A percentile compares a stretch with the other conserved stretches of the same genome.
Conservation (phyloP, 2,888 invertebrate genomes). For the Ormia ochracea region DNA sequence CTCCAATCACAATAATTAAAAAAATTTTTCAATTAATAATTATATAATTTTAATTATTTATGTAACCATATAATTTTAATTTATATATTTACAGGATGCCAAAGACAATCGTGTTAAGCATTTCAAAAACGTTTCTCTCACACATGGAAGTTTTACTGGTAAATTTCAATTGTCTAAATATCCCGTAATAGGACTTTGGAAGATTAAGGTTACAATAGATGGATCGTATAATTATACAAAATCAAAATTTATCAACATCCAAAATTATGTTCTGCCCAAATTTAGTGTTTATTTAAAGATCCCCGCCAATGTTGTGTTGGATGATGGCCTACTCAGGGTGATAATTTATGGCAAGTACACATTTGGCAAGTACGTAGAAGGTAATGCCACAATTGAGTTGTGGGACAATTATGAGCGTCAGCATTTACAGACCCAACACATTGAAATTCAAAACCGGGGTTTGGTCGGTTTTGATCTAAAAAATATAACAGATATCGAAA, state of each 20-base stretch:
- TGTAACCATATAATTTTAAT: no score
- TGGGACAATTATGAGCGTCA: not conserved
- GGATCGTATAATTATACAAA: constrained; percentile 61
- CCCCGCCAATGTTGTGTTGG: constrained; percentile 87
- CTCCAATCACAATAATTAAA: no score
- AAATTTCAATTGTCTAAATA: constrained; percentile 87
- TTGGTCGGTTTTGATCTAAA: constrained; percentile 80
- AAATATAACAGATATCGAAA: constrained; percentile 76
- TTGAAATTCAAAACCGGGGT: constrained; percentile 85
- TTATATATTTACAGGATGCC: constrained; percentile 83
- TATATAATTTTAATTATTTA: no score
- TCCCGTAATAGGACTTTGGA: constrained; percentile 93
- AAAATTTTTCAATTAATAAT: no score
- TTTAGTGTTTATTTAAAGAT: constrained; percentile 91
- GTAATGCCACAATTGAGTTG: constrained; percentile 82
- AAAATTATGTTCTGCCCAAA: constrained; percentile 93
- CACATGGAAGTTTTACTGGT: constrained; percentile 85
- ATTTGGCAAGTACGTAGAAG: constrained; percentile 90
- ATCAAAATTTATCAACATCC: constrained; percentile 80
- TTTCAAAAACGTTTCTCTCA: constrained; percentile 83
- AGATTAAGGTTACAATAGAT: constrained; percentile 82
- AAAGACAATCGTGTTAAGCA: constrained; percentile 88
- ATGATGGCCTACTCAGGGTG: constrained; percentile 83
- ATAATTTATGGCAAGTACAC: constrained; percentile 80
- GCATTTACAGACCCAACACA: constrained; percentile 84